Conservation (phyloP, 2,797 vertebrate genomes). For the Urocyon cinereoargenteus region DNA sequence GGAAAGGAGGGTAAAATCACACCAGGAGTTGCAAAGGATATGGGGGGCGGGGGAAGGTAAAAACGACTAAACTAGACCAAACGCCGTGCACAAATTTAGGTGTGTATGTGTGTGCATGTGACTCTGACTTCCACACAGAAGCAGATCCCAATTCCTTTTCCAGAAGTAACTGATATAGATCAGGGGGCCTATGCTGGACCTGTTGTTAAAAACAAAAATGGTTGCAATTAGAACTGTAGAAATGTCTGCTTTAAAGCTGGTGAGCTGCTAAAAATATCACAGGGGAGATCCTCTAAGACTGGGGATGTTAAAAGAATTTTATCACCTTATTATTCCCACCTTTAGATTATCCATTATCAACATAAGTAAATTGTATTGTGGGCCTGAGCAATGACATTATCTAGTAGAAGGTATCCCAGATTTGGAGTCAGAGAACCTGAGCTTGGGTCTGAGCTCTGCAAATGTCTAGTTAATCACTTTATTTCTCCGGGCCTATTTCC, state of each 20-base stretch:
- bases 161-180: background rate
- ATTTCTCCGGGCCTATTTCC: constrained; percentile 57
- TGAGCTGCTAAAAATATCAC: constrained; percentile 51
- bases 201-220: constrained; percentile 29
- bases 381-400: constrained; percentile 37
- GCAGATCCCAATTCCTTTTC: background rate
- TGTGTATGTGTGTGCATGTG: background rate
- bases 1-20: background rate
- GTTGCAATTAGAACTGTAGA: constrained; percentile 46
- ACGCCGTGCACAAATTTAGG: background rate
- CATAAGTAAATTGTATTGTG: constrained; percentile 73
- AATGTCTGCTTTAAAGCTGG: constrained; percentile 36
- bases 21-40: too few species aligned
- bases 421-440: constrained; percentile 46
- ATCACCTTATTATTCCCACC: constrained; percentile 70
- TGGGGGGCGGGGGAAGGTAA: rapidly evolving
- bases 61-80: background rate
- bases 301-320: constrained; percentile 65
- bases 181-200: background rate
- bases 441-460: constrained; percentile 45
- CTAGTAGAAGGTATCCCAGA: constrained; percentile 51
- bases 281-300: constrained; percentile 48
- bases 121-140: background rate
- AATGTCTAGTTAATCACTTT: constrained; percentile 55
- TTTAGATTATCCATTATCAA: constrained; percentile 73